Evolutionary conservation across 2,113 vertebrate species (phyloP).

Genomic region (Xiphophorus maculatus): DNA sequence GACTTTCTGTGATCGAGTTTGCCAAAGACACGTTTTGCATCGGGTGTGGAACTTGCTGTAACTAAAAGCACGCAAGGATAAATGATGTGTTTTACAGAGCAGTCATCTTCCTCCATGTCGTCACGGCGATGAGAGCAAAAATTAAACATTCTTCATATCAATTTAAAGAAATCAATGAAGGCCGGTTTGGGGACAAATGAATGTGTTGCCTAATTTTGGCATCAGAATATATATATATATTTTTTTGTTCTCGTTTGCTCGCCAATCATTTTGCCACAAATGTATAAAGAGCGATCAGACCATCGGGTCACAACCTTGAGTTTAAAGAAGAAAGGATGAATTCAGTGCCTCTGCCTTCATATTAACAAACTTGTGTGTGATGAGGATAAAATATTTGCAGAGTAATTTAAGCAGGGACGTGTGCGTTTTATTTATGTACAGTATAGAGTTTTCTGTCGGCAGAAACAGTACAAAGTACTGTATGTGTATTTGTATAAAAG

Average conservation of each 20-base stretch:
- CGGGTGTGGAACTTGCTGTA: conserved; percentile 29
- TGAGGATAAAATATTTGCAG: conserved; percentile 24
- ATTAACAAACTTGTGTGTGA: conserved; percentile 33
- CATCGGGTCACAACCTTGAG: not conserved
- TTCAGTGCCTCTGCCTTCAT: conserved; percentile 59
- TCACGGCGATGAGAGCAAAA: not conserved
- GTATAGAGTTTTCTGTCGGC: conserved; percentile 46
- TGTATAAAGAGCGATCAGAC: not conserved
- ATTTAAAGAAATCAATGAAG: not conserved
- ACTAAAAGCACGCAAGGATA: conserved; percentile 12
- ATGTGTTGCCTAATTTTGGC: conserved; percentile 30
- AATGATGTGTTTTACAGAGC: conserved; percentile 8
- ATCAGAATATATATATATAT: conserved; percentile 12
- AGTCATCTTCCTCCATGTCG: conserved; percentile 8
- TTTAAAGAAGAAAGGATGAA: conserved; percentile 12
- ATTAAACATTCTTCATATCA: too few relatives aligned
- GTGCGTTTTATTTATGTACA: conserved; percentile 52
- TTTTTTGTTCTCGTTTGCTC: conserved; percentile 45
- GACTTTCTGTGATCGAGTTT: conserved; percentile 55
- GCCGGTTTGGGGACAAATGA: not conserved
- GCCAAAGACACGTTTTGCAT: conserved; percentile 67
- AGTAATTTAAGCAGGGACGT: conserved; percentile 37
- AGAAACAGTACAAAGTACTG: conserved; percentile 23
- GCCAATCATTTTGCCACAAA: conserved; percentile 48
- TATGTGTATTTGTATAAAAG: conserved; percentile 48